Conservation (phyloP, 2,797 vertebrate species). For the Streptopelia turtur region DNA sequence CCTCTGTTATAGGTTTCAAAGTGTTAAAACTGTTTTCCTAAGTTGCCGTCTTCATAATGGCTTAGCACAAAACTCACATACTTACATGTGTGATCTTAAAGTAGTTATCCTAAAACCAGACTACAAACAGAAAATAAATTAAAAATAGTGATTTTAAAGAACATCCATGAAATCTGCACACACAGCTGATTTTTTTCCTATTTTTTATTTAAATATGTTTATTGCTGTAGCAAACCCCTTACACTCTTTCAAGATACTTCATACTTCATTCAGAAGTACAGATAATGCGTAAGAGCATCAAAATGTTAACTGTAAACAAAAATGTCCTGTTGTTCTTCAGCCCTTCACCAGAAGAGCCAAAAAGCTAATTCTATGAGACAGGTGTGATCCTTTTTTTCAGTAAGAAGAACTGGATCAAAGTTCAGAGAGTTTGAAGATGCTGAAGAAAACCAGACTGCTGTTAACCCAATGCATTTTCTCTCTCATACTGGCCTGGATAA, state of each 20-base stretch:
- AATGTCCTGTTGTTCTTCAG: neutral
- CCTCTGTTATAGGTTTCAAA: neutral
- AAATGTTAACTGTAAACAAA: constrained; percentile 1
- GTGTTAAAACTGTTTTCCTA: neutral
- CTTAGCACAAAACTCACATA: neutral
- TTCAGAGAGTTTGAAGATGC: neutral
- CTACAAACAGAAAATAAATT: neutral
- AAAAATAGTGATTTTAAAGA: neutral
- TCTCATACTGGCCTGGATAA: constrained; percentile 1
- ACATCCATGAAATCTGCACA: neutral
- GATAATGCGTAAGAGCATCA: neutral
- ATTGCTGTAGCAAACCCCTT: neutral
- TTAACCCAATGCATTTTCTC: neutral
- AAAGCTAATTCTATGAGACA: neutral
- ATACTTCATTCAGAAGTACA: neutral
- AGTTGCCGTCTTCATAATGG: neutral
- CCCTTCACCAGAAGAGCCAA: neutral
- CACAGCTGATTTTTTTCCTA: neutral
- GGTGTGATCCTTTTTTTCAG: neutral
- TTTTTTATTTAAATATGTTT: neutral
- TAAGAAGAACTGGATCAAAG: neutral
- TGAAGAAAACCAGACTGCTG: constrained; percentile 25
- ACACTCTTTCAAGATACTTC: neutral
- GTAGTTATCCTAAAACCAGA: neutral
- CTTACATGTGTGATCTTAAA: neutral